Conservation (phyloP, 2,797 vertebrate genomes). For the Malacoctenus gilli region DNA sequence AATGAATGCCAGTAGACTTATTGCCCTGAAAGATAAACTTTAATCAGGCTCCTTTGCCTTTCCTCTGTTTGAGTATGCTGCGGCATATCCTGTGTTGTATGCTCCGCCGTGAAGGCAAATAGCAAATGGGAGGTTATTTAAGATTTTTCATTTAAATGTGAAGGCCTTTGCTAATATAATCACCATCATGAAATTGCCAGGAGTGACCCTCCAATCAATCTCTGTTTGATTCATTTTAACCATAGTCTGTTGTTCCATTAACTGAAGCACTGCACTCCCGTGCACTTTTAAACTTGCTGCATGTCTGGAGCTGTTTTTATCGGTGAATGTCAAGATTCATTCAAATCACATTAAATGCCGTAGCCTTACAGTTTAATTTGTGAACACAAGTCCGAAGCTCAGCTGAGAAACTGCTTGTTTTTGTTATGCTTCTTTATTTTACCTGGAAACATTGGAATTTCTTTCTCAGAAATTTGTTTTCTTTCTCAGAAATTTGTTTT, state of each 20-base stretch:
- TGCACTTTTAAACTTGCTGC: constrained; percentile 43
- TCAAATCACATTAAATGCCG: constrained; percentile 21
- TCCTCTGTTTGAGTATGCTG: constrained; percentile 81
- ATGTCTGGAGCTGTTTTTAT: constrained; percentile 42
- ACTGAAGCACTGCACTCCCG: constrained; percentile 45
- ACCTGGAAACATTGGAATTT: too few species aligned
- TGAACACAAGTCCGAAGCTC: constrained; percentile 1
- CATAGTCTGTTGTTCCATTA: constrained; percentile 68
- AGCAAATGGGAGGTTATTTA: constrained; percentile 80
- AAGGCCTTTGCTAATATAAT: constrained; percentile 78
- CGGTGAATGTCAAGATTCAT: constrained; percentile 43
- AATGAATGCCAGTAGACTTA: constrained; percentile 86
- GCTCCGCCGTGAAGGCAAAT: constrained; percentile 78
- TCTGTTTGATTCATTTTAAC: constrained; percentile 75
- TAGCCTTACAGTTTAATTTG: constrained; percentile 15
- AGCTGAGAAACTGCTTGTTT: neutral
- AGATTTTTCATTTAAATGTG: constrained; percentile 82
- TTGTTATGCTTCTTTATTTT: neutral
- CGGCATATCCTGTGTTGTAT: constrained; percentile 76
- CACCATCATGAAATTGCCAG: constrained; percentile 66
- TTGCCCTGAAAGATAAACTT: constrained; percentile 87
- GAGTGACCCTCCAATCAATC: constrained; percentile 73
- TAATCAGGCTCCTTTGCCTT: constrained; percentile 83
- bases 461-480: too few species aligned
- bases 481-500: too few species aligned